A percentile compares a stretch with the other conserved stretches of the same genome.
Conservation (phyloP, 2,888 invertebrate genomes). For the Drosophila peninsularis region DNA sequence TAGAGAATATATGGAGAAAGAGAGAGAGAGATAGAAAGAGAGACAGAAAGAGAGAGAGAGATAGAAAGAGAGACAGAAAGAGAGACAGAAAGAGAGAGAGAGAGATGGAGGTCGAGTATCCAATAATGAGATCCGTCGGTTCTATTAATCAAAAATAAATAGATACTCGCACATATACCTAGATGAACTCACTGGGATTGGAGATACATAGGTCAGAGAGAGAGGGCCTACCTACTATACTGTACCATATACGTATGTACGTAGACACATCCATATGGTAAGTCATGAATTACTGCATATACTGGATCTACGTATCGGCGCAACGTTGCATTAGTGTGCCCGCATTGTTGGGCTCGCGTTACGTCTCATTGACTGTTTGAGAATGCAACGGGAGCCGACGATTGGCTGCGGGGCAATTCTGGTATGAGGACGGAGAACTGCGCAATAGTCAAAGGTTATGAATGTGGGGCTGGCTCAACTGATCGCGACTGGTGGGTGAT, state of each 20-base stretch:
- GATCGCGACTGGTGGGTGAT: conserved; percentile 7
- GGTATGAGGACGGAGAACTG: conserved; percentile 41
- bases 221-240: neutral
- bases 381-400: conserved; percentile 17
- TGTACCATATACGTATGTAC: neutral
- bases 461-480: conserved; percentile 25
- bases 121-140: neutral
- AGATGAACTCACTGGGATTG: neutral
- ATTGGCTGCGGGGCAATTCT: conserved; percentile 20
- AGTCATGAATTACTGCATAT: neutral
- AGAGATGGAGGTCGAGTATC: neutral
- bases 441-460: conserved; percentile 47
- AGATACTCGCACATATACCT: neutral
- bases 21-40: neutral
- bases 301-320: neutral
- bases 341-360: conserved; percentile 7
- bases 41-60: too few relatives aligned
- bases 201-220: neutral
- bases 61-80: too few relatives aligned
- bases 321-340: neutral
- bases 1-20: too few relatives aligned
- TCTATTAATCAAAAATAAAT: neutral
- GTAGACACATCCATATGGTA: neutral
- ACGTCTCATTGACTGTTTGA: conserved; percentile 25
- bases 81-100: too few relatives aligned